phyloP scores from a whole-genome alignment of 2,113 vertebrate species.

The Pseudorectes ferrugineus region DNA sequence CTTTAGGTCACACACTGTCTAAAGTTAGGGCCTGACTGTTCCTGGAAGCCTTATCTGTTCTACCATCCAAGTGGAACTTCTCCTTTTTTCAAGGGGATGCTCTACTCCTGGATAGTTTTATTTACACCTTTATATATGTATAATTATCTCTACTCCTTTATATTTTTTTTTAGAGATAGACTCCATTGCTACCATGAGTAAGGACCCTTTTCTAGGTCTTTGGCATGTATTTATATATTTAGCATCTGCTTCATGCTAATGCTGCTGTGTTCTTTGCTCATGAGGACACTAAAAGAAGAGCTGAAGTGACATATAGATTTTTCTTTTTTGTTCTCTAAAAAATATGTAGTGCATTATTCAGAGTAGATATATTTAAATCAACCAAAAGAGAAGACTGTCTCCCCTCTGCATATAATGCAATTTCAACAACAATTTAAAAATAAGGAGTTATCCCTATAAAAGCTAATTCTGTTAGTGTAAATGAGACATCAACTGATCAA shows the following conservation, averaged over 20 bases:
- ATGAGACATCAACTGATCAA: background rate
- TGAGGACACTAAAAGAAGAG: background rate
- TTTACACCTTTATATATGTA: background rate
- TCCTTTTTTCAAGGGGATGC: background rate
- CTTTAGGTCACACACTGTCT: background rate
- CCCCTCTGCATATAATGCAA: background rate
- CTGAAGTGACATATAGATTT: background rate
- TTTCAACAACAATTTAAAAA: slow-evolving; percentile 4
- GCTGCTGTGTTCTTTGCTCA: background rate
- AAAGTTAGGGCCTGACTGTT: background rate
- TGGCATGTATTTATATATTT: background rate
- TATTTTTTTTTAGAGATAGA: background rate
- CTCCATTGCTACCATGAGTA: background rate
- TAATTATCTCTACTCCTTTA: background rate
- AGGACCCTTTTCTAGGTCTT: background rate
- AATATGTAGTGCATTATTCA: background rate
- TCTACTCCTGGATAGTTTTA: background rate
- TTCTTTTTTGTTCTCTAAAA: background rate
- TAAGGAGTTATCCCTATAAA: background rate
- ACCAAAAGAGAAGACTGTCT: background rate
- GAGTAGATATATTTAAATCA: background rate
- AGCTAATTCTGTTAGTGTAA: background rate
- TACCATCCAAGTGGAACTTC: background rate
- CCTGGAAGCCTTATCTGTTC: background rate
- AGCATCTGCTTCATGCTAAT: background rate